A percentile compares a stretch with the other conserved stretches of the same genome.
Conservation (phyloP, 1,140 invertebrate species). For the Hylaeus volcanicus region DNA sequence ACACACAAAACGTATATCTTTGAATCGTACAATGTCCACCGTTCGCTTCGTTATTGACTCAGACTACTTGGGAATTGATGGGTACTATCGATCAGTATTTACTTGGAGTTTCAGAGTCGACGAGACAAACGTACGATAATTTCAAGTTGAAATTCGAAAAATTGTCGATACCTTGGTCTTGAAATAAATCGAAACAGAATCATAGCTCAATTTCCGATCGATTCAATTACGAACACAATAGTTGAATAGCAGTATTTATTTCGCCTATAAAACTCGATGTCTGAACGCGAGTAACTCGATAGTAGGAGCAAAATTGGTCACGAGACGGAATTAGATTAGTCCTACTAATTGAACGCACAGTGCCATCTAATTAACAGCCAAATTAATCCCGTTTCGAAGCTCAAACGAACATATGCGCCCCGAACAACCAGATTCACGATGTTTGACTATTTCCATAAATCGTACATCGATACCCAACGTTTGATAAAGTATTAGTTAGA, state of each 20-base stretch:
- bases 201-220: not conserved
- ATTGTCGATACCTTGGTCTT: no score
- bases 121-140: no score
- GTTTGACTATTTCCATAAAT: no score
- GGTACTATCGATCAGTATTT: not conserved
- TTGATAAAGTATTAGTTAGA: no score
- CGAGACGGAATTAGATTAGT: conserved; percentile 16
- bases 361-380: conserved; percentile 26
- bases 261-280: not conserved
- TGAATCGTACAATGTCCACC: not conserved
- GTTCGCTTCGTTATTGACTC: not conserved
- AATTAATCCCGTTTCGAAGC: conserved; percentile 16
- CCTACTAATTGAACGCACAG: conserved; percentile 30
- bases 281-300: not conserved
- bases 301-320: conserved; percentile 14
- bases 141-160: no score
- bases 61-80: not conserved
- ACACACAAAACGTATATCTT: not conserved
- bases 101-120: not conserved
- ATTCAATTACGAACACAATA: not conserved
- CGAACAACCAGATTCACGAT: no score
- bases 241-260: not conserved
- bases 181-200: not conserved
- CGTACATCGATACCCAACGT: no score
- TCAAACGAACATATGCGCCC: no score